phyloP scores from a whole-genome alignment of 2,797 vertebrate species.

The Poecilia gillii region DNA sequence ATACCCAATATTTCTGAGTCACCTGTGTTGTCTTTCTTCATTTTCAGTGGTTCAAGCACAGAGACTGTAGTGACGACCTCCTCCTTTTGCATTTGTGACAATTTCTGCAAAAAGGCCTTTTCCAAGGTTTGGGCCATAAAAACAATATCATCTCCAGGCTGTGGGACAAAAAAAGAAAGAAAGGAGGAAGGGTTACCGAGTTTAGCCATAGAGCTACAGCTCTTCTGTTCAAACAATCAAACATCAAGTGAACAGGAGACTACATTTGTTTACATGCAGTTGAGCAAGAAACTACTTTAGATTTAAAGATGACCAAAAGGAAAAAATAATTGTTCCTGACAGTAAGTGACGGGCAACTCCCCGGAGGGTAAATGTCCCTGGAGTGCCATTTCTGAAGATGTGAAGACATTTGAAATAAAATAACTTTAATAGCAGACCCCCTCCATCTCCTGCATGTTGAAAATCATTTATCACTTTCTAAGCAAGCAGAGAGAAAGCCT shows the following conservation, averaged over 20 bases:
- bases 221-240: background rate
- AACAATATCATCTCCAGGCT: constrained; percentile 93
- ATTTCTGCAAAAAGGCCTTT: constrained; percentile 88
- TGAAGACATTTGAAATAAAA: background rate
- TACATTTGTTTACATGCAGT: background rate
- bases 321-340: background rate
- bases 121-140: constrained; percentile 93
- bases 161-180: constrained; percentile 32
- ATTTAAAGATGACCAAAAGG: background rate
- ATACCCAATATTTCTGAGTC: constrained; percentile 4
- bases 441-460: background rate
- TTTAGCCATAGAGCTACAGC: background rate
- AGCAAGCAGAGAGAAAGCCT: background rate
- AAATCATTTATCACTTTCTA: background rate
- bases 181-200: background rate
- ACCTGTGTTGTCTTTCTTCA: constrained; percentile 70
- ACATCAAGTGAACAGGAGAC: background rate
- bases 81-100: constrained; percentile 88
- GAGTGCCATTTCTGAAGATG: background rate
- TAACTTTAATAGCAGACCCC: background rate
- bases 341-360: too few relatives aligned
- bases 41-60: constrained; percentile 79
- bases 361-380: too few relatives aligned
- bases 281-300: too few relatives aligned
- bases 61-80: constrained; percentile 74